Evolutionary conservation across 2,888 invertebrate species (phyloP), one percentile per base, ranked within the genome.

Genomic region (Polietes domitor): DNA sequence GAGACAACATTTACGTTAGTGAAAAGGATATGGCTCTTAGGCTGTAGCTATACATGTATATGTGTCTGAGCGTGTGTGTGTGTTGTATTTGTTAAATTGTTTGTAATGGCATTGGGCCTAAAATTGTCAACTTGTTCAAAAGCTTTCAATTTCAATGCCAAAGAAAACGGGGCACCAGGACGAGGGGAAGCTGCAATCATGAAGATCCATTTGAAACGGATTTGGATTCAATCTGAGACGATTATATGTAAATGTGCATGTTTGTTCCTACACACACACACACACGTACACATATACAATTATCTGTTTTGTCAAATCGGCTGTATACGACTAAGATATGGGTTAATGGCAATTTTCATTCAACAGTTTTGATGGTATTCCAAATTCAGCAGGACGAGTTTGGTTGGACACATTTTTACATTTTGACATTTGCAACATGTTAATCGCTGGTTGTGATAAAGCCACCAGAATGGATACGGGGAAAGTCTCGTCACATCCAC

Each of bases 31-130:
- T 5, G n/a, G n/a, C n/a, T 47, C 47, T 12, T n/a, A 4, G 47
- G 47, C n/a, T 55, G 15, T 26, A 24, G 24, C 17, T n/a, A n/a
- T 58, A 43, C 21, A 28, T 24, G 28, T 73, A 26, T 53, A 9
- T 53, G 21, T 2, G 53, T 53, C 1, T 9, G 53, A 17, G 50
- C 72, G 12, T 71, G 43, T 43, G 17, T 76, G 32, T 19, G 43
- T 17, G 68, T 80, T 77, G 73, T 80, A 37, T 53, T 47, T 77
- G 83, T 83, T 77, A 70, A 83, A 83, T 83, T 53, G 77, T 65
- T 83, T 70, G 83, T 43, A 83, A 55, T 80, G 77, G 32, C 83
- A 83, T 83, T 83, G 77, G 32, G 65, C 58, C 43, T 65, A 37
- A 65, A 83, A 77, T 65, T 79, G 70, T 71, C 55, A 74, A 70